Conservation (phyloP, 2,113 vertebrate species). For the Mystacornis crossleyi region DNA sequence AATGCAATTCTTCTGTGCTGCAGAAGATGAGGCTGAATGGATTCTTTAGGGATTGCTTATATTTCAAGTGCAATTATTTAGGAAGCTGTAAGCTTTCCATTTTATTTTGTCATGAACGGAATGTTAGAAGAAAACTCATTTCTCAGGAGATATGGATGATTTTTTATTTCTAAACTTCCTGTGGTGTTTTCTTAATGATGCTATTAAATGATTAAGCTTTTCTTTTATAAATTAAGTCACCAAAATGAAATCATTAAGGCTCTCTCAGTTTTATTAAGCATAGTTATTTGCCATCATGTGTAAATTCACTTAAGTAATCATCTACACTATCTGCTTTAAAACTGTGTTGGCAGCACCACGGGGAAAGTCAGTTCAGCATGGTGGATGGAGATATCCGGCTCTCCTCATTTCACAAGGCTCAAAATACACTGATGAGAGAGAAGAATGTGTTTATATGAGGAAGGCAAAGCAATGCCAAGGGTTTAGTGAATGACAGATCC, state of each 20-base stretch:
- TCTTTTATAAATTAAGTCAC: slow-evolving; percentile 68
- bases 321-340: slow-evolving; percentile 28
- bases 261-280: slow-evolving; percentile 55
- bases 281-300: slow-evolving; percentile 63
- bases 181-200: slow-evolving; percentile 63
- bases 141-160: slow-evolving; percentile 50
- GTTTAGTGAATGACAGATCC: background rate
- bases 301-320: slow-evolving; percentile 65
- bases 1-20: background rate
- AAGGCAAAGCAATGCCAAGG: background rate
- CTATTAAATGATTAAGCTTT: slow-evolving; percentile 64
- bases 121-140: slow-evolving; percentile 55
- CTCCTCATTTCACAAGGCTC: background rate
- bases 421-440: background rate
- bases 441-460: background rate
- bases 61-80: slow-evolving; percentile 57
- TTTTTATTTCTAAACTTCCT: slow-evolving; percentile 64
- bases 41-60: slow-evolving; percentile 20
- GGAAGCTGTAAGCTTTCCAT: slow-evolving; percentile 50
- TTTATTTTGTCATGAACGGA: slow-evolving; percentile 44
- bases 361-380: slow-evolving; percentile 30
- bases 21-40: slow-evolving; percentile 3
- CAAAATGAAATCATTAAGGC: slow-evolving; percentile 49
- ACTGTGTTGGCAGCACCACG: background rate
- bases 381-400: background rate